Base-by-base conservation (phyloP, 1,140 invertebrate genomes). In the Rhopalosiphum maidis region DNA sequence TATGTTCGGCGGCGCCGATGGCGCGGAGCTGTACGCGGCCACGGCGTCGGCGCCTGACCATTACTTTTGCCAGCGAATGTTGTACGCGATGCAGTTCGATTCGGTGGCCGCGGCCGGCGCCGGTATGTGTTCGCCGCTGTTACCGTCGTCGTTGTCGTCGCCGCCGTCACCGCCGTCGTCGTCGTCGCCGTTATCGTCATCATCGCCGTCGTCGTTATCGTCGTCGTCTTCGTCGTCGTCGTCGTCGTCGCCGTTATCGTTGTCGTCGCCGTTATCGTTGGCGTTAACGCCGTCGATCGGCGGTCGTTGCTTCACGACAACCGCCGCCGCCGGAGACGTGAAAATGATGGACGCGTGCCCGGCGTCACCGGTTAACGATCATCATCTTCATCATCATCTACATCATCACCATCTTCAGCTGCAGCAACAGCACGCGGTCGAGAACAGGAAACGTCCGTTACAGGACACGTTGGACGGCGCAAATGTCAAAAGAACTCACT, bases 61-160 rank as follows among this genome's bases (percentile, higher is more conserved):
- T 60, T 94, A 94, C 90, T 94, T 87, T 46, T 93, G 91, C 82
- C 93, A 91, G 68, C 93, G 93, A 91, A 94, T 94, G 93, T 94
- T 91, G 93, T 94, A 94, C 90, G 93, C 93, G 89, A 91, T 94
- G 68, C 93, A 94, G 93, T 94, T 94, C 90, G 93, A 94, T 92
- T 91, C 87, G 87, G 93, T 90, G 86, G 93, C 93, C 92, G 88
- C 93, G 77, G 54, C 90, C 91, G 93, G 82, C 92, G 89, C 55
- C 86, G 51, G 86, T 88, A 87, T 93, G 91, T 93, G 91, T 93
- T 93, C 91, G 82, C 82, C 91, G 91, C 25, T 90, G 86, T 68
- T 90, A 37, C n/a, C 68, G 23, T 82, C 93, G 93, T 90, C 93
- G 87, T 93, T 54, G 68, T 90, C 93, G 93, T 83, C 88, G 46